phyloP scores from a whole-genome alignment of 2,113 vertebrate genomes.

The Callospermophilus lateralis region DNA sequence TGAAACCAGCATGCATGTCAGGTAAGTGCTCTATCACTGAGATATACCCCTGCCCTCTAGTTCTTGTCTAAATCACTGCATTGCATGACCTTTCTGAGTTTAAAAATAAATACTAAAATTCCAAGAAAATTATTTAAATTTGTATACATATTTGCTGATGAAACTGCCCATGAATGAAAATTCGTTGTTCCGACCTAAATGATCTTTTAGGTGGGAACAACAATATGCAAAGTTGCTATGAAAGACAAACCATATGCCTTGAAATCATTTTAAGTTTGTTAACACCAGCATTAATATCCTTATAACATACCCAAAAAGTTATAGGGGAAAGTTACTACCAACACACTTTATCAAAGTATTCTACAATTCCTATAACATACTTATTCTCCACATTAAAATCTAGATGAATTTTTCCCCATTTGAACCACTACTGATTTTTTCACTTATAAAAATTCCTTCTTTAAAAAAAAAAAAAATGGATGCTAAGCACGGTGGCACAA shows the following conservation, averaged over 20 bases:
- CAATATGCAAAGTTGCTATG: neutral
- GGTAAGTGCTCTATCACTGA: too few relatives aligned
- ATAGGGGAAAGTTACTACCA: neutral
- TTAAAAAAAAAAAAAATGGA: neutral
- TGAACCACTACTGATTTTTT: neutral
- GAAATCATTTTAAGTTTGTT: neutral
- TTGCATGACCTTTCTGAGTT: neutral
- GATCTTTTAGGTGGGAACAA: neutral
- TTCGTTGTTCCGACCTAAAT: neutral
- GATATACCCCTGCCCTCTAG: neutral
- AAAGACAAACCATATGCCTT: neutral
- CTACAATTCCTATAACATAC: neutral
- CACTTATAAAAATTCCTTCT: constrained; percentile 38
- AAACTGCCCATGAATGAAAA: constrained; percentile 32
- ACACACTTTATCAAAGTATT: neutral
- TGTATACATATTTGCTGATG: neutral
- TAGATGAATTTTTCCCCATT: neutral
- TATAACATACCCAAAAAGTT: neutral
- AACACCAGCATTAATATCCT: neutral
- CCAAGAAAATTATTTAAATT: neutral
- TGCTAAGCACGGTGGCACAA: too few relatives aligned
- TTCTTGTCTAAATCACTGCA: neutral
- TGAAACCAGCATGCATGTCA: too few relatives aligned
- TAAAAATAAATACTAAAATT: constrained; percentile 38
- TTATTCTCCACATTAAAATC: neutral